Conservation (phyloP, 2,888 invertebrate genomes). For the Altica lythri region DNA sequence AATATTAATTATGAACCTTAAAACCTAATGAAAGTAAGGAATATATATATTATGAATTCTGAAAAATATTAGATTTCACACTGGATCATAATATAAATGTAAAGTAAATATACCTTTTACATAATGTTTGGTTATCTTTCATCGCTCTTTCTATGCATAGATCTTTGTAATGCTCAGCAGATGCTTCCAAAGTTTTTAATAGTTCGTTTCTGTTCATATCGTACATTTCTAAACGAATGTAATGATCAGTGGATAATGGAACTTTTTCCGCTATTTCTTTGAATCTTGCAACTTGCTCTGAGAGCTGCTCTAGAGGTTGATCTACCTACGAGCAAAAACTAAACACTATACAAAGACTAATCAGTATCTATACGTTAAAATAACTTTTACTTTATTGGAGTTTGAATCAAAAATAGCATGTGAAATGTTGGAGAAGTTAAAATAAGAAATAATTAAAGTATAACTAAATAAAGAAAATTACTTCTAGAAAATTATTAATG, state of each 20-base stretch:
- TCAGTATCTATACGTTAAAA: too few relatives aligned
- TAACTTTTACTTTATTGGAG: too few relatives aligned
- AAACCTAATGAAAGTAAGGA: too few relatives aligned
- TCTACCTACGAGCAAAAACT: neutral
- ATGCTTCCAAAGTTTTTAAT: slow-evolving; percentile 70
- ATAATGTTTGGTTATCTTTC: slow-evolving; percentile 77
- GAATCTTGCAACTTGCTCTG: neutral
- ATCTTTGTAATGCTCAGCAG: slow-evolving; percentile 71
- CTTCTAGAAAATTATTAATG: slow-evolving; percentile 68
- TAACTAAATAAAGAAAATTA: too few relatives aligned
- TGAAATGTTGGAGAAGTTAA: too few relatives aligned
- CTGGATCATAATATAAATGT: neutral
- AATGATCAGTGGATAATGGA: slow-evolving; percentile 64
- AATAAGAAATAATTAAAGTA: too few relatives aligned
- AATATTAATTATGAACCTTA: too few relatives aligned
- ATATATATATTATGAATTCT: too few relatives aligned
- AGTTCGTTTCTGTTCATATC: slow-evolving; percentile 81
- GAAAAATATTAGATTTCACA: neutral
- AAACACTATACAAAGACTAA: too few relatives aligned
- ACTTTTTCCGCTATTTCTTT: slow-evolving; percentile 62
- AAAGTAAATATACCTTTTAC: slow-evolving; percentile 67
- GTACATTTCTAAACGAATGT: slow-evolving; percentile 81
- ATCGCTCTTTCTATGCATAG: slow-evolving; percentile 76
- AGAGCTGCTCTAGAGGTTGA: neutral
- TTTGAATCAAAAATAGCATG: too few relatives aligned